Evolutionary conservation across 1,140 invertebrate species (phyloP).

Genomic region (Lethrus apterus): DNA sequence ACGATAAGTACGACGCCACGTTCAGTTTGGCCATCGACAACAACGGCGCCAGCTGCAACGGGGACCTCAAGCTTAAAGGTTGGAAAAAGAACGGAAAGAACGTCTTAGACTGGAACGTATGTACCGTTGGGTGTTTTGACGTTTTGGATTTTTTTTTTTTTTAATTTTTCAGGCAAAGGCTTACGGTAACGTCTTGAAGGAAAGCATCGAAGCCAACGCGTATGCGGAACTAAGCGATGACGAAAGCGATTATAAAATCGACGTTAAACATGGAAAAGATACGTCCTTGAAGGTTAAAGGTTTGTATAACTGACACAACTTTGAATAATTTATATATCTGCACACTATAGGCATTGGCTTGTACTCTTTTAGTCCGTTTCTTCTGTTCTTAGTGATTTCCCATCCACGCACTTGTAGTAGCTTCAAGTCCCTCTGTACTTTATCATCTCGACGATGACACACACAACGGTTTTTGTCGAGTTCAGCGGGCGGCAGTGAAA

Average conservation of each 20-base stretch:
- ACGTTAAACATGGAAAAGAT: slow-evolving; percentile 27
- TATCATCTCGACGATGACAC: too few relatives aligned
- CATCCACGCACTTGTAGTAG: too few relatives aligned
- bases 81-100: slow-evolving; percentile 38
- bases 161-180: slow-evolving; percentile 27
- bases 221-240: slow-evolving; percentile 29
- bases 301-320: background rate
- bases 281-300: slow-evolving; percentile 29
- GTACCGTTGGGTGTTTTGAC: slow-evolving; percentile 26
- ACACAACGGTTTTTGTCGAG: too few relatives aligned
- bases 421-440: too few relatives aligned
- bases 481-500: too few relatives aligned
- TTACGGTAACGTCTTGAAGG: slow-evolving; percentile 39
- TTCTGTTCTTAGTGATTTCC: too few relatives aligned
- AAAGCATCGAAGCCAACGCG: slow-evolving; percentile 33
- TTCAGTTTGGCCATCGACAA: slow-evolving; percentile 34
- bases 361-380: too few relatives aligned
- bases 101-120: slow-evolving; percentile 40
- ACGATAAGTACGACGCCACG: slow-evolving; percentile 39
- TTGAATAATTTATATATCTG: background rate
- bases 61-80: slow-evolving; percentile 38
- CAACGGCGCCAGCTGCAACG: slow-evolving; percentile 40
- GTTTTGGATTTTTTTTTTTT: slow-evolving; percentile 13
- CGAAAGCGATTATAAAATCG: slow-evolving; percentile 26
- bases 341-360: background rate